Evolutionary conservation across 2,113 vertebrate species (phyloP), one percentile per base, ranked within the genome.

Genomic region (Neotoma lepida): DNA sequence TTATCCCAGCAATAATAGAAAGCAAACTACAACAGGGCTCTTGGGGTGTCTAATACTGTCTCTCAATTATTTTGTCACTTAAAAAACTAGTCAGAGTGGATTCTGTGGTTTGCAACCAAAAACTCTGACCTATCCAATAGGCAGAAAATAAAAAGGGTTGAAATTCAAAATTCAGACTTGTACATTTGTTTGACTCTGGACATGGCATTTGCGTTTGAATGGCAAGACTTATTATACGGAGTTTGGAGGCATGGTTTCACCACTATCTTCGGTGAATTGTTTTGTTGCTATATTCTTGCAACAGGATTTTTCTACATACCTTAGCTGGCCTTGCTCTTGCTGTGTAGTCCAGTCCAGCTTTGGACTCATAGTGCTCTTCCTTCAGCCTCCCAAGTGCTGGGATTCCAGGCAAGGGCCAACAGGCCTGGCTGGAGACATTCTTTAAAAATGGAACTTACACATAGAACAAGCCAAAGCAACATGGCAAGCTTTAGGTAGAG

Each of bases 81-180:
- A 91, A 63, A 61, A 39, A 58, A 44, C 58, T 54, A 64, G 33
- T 90, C 74, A 92, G 41, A 91, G 54, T 92, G 4, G 70, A 90
- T 96, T 88, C 30, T 90, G 18, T 80, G 80, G 35, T 86, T 88
- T 92, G 41, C 15, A 88, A 26, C 35, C 81, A 51, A 88, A 89
- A 94, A 73, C 54, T 91, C 41, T 70, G 51, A 35, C 41, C 64
- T 92, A 88, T 63, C n/a, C 9, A 84, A 15, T 88, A 80, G 54
- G 4, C 33, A 81, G 54, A 66, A 92, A 41, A 51, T 41, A 46
- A 80, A 58, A 86, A 93, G 78, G 26, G 17, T 92, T 92, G 56
- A 88, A 88, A 85, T 85, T 90, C 63, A 58, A 44, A 93, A 70
- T 94, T 28, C 39, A 86, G 91, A 85, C 13, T 56, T 85, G 2